Conservation (phyloP, 2,797 vertebrate genomes). For the Adrianichthys oophorus region DNA sequence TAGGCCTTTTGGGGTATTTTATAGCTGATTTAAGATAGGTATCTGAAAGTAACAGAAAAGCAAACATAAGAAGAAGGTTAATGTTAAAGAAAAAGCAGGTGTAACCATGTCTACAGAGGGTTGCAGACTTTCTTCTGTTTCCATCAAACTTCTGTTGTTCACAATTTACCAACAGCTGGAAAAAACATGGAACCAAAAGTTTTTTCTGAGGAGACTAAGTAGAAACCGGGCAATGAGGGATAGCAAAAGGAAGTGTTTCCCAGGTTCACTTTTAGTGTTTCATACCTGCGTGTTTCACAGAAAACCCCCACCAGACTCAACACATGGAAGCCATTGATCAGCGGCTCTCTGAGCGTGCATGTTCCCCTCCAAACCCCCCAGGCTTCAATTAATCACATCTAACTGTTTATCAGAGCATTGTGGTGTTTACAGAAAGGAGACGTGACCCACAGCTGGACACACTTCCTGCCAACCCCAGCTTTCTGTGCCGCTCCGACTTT, state of each 20-base stretch:
- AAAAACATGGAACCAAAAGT: too few species aligned
- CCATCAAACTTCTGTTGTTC: too few species aligned
- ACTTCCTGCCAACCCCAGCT: conserved; percentile 6
- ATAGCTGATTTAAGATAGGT: too few species aligned
- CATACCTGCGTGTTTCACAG: background rate
- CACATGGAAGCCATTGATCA: conserved; percentile 30
- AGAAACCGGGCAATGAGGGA: too few species aligned
- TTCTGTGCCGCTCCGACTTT: background rate
- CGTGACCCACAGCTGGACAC: conserved; percentile 21
- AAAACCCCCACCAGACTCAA: background rate
- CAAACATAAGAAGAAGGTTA: too few species aligned
- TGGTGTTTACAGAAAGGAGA: conserved; percentile 22
- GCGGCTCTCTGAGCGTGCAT: background rate
- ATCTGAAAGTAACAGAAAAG: too few species aligned
- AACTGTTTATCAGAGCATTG: conserved; percentile 20
- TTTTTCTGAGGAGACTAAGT: too few species aligned
- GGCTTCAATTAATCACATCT: conserved; percentile 27
- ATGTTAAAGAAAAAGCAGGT: too few species aligned
- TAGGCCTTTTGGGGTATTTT: too few species aligned
- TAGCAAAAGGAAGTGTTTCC: background rate
- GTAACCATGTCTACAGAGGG: too few species aligned
- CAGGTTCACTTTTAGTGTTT: background rate
- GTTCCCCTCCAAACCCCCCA: conserved; percentile 12
- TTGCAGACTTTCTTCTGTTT: too few species aligned
- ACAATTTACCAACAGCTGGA: too few species aligned